Conservation (phyloP, 1,140 invertebrate species). For the Bombus confusus region DNA sequence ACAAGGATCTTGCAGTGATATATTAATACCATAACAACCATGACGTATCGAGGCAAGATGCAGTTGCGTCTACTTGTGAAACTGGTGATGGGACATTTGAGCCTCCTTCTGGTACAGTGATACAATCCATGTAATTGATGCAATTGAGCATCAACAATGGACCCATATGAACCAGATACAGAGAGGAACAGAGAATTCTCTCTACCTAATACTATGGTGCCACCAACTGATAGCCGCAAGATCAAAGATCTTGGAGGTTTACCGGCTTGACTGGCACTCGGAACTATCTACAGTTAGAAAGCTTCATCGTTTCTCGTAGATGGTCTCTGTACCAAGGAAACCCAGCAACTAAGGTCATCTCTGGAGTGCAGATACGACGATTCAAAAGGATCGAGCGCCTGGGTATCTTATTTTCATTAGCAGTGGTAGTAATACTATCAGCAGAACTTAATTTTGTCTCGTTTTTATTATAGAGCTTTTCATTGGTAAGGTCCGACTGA, state of each 20-base stretch:
- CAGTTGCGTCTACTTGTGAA: not conserved
- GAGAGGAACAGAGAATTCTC: not conserved
- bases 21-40: not conserved
- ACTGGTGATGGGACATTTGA: not conserved
- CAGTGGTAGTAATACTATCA: no score
- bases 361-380: not conserved
- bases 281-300: not conserved
- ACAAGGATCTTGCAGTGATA: no score
- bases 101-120: no score
- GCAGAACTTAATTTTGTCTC: not conserved
- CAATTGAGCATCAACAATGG: not conserved
- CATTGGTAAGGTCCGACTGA: not conserved
- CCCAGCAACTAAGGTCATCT: not conserved
- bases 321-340: not conserved
- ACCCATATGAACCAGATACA: not conserved
- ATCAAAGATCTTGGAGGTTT: not conserved
- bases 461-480: not conserved
- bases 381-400: not conserved
- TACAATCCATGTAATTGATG: not conserved
- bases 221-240: not conserved
- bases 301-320: not conserved
- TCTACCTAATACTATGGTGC: not conserved
- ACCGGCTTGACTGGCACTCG: not conserved
- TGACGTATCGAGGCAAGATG: not conserved
- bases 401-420: not conserved